Base-by-base conservation (phyloP, 2,888 invertebrate species). In the Drosophila tanythrix region DNA sequence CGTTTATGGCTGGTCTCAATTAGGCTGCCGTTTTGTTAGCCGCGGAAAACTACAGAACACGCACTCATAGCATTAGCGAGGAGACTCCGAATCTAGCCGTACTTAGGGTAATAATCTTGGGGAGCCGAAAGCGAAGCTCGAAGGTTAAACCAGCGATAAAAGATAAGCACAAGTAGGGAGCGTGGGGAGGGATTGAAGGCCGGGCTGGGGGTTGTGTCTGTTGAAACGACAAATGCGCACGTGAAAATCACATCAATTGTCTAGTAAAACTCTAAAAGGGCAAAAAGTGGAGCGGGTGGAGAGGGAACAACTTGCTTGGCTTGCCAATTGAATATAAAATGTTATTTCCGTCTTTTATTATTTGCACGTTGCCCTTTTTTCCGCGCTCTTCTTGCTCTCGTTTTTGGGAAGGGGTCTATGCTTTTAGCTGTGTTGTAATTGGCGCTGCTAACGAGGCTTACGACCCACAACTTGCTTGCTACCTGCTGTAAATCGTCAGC, bases 201-300 rank as follows among this genome's bases (percentile, higher is more conserved):
- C 6, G 7, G 1, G 13, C 4, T 2, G 10, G 57, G 29, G 13
- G 18, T 18, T 35, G 11, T 27, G 36, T 35, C 11, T 18, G 25
- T 27, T 29, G 63, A 52, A 90, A 89, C 83, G 83, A 70, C 77
- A 79, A 74, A 78, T 62, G 69, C 70, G 75, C 92, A 91, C 91
- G 91, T 90, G 77, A 91, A 88, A 91, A 83, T 85, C 87, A 77
- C 85, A 91, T 92, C 84, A 90, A 91, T 90, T 89, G 82, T 83
- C 83, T 83, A 59, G 59, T 57, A 59, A 63, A 73, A 74, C 67
- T 73, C 80, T 80, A 79, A 79, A 82, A 71, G 70, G 70, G 46
- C 46, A 21, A 81, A 60, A 38, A 46, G 8, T 4, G 13, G 46
- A 43, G 33, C 11, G 40, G 8, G n/a, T n/a, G 40, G 40, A 33